Evolutionary conservation across 2,797 vertebrate genomes (phyloP).

Genomic region (Ibycter americanus): DNA sequence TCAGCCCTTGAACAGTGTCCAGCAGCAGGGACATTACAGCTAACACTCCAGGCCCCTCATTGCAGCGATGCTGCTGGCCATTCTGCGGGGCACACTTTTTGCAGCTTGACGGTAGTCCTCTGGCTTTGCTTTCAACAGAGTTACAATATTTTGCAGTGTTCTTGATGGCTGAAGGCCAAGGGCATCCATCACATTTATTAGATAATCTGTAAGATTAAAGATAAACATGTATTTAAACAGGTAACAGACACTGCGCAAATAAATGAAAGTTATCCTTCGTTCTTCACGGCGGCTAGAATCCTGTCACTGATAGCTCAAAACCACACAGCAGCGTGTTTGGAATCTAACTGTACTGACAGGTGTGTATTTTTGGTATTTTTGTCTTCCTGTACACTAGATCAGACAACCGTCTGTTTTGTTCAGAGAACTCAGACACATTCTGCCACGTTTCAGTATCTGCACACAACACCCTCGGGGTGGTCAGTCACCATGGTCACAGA

Average conservation of each 20-base stretch:
- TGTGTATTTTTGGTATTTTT: rapidly evolving
- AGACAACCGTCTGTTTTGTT: not conserved
- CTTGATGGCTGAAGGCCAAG: conserved; percentile 92
- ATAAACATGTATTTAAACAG: not conserved
- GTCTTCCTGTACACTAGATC: not conserved
- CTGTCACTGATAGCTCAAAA: not conserved
- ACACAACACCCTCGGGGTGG: not conserved
- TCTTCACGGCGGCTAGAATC: not conserved
- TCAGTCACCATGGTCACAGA: not conserved
- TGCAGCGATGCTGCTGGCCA: conserved; percentile 81
- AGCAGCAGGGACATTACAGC: not conserved
- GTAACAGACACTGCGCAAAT: not conserved
- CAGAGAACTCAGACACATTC: not conserved
- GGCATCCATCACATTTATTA: conserved; percentile 97
- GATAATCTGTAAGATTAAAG: conserved; percentile 82
- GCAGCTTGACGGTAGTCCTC: conserved; percentile 88
- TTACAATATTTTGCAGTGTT: conserved; percentile 82
- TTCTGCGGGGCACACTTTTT: conserved; percentile 85
- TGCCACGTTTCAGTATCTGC: not conserved
- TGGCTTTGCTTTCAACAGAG: conserved; percentile 87
- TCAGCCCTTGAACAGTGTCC: not conserved
- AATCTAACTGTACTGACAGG: not conserved
- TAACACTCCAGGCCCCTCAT: conserved; percentile 84
- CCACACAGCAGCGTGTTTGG: not conserved
- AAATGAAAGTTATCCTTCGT: rapidly evolving